Conservation (phyloP, 2,797 vertebrate genomes). For the Myotis findleyi region DNA sequence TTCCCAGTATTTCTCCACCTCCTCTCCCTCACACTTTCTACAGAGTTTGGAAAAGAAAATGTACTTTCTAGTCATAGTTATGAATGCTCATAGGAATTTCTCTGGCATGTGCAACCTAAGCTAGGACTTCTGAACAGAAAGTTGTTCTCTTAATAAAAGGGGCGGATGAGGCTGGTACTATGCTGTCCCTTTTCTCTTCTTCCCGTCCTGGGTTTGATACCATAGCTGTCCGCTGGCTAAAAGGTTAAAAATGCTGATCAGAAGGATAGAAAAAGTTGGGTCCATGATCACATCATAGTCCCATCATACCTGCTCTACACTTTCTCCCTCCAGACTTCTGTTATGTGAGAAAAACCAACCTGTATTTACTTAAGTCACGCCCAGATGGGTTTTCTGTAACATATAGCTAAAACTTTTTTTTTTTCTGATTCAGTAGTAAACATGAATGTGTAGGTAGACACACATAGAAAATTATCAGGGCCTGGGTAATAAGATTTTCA, state of each 20-base stretch:
- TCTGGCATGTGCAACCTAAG: not conserved
- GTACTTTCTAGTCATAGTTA: not conserved
- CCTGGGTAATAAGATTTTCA: not conserved
- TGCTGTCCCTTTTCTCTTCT: not conserved
- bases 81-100: not conserved
- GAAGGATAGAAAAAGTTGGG: not conserved
- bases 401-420: not conserved
- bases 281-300: not conserved
- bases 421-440: not conserved
- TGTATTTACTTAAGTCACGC: not conserved
- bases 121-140: not conserved
- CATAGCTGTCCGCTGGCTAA: not conserved
- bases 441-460: not conserved
- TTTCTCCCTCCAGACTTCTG: not conserved
- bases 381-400: not conserved
- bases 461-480: not conserved
- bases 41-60: constrained; percentile 8
- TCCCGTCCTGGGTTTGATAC: not conserved
- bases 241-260: not conserved
- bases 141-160: constrained; percentile 44
- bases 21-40: not conserved
- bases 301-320: not conserved
- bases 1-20: not conserved
- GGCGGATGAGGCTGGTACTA: not conserved
- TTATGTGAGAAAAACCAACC: not conserved